These are phyloP conservation scores for Hydraecia micacea DNA, from an alignment of 2,888 invertebrate genomes.

Conservation along the genomic window DNA sequence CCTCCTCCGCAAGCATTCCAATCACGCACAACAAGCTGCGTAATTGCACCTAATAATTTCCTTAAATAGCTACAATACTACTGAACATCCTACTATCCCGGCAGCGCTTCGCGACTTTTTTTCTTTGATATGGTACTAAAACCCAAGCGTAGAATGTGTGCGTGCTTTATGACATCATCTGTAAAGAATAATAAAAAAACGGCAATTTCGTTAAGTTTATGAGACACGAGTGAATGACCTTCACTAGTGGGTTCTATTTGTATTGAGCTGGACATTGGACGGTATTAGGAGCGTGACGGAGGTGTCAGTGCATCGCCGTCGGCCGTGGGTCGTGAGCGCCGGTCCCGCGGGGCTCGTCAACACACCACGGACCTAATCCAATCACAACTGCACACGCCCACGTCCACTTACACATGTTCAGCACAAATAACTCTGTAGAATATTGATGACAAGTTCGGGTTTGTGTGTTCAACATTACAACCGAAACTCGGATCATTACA, in stretches of 20 bases:
- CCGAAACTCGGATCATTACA: not conserved
- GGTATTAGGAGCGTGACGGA: constrained; percentile 79
- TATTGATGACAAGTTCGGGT: constrained; percentile 41
- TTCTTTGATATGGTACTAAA: constrained; percentile 60
- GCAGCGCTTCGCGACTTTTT: constrained; percentile 44
- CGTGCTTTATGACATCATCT: constrained; percentile 71
- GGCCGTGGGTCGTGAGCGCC: constrained; percentile 70
- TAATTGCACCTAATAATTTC: constrained; percentile 90
- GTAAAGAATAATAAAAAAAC: constrained; percentile 75
- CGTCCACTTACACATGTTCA: constrained; percentile 67
- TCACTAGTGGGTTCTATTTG: constrained; percentile 79
- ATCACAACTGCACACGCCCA: constrained; percentile 89
- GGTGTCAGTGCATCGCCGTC: constrained; percentile 81
- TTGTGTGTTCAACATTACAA: not conserved
- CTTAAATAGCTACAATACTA: constrained; percentile 84
- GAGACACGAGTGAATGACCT: constrained; percentile 72
- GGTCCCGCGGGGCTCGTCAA: constrained; percentile 92
- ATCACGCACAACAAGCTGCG: constrained; percentile 90
- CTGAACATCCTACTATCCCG: constrained; percentile 56
- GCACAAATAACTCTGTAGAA: constrained; percentile 44
- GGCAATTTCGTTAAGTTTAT: constrained; percentile 75
- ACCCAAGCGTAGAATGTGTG: constrained; percentile 43
- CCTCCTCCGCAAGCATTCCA: constrained; percentile 82
- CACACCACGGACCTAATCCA: constrained; percentile 91
- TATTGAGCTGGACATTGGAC: constrained; percentile 75